Evolutionary conservation across 2,797 vertebrate genomes (phyloP).

Genomic region (Poeciliopsis infans): DNA sequence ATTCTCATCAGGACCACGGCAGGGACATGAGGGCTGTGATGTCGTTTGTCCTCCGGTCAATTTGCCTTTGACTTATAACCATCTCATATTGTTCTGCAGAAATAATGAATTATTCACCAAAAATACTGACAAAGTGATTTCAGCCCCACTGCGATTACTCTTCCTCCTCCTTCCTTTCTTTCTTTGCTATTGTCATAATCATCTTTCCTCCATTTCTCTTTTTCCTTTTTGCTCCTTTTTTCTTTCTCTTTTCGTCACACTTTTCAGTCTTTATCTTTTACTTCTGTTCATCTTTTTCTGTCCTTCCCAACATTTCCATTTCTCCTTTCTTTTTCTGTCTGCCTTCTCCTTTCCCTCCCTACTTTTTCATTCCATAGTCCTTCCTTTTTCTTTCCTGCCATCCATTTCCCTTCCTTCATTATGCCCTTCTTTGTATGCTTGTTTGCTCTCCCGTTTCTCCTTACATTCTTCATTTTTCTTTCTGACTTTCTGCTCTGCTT

Average conservation of each 20-base stretch:
- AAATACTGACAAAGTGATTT: slow-evolving; percentile 20
- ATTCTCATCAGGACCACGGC: slow-evolving; percentile 16
- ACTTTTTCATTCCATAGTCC: background rate
- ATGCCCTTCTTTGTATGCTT: background rate
- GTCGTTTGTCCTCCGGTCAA: slow-evolving; percentile 16
- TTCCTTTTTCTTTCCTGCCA: no score
- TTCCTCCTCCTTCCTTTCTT: background rate
- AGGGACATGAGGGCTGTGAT: background rate
- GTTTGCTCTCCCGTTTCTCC: background rate
- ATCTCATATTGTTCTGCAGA: slow-evolving; percentile 10
- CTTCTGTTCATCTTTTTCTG: background rate
- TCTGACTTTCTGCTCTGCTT: background rate
- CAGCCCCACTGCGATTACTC: background rate
- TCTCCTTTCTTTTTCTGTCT: background rate
- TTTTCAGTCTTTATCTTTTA: background rate
- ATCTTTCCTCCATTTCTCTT: background rate
- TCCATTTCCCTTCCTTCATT: background rate
- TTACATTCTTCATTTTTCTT: background rate
- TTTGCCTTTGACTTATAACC: slow-evolving; percentile 22
- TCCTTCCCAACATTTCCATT: background rate
- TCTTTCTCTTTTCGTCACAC: background rate
- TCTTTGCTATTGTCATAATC: background rate
- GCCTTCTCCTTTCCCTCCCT: background rate
- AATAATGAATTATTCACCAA: slow-evolving; percentile 10
- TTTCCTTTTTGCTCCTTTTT: rapidly evolving